phyloP scores from a whole-genome alignment of 2,113 vertebrate genomes.

The Shinisaurus crocodilurus region DNA sequence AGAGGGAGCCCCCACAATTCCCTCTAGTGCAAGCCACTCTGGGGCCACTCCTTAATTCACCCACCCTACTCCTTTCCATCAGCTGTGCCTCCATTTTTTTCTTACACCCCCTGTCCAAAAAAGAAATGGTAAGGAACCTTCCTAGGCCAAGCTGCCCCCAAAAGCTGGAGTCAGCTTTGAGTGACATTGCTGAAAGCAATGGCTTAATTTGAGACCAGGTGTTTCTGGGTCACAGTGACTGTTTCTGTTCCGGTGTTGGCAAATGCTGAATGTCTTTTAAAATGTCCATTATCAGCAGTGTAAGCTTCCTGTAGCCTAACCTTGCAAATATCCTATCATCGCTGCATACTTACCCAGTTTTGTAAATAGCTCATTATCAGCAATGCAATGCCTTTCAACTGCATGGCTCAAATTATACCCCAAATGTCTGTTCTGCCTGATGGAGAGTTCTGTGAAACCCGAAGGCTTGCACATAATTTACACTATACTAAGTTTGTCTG shows the following conservation, averaged over 20 bases:
- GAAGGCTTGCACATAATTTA: neutral
- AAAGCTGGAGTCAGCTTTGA: neutral
- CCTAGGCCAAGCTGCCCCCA: neutral
- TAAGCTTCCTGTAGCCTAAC: neutral
- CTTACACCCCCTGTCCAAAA: neutral
- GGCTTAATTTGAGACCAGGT: neutral
- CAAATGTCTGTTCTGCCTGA: neutral
- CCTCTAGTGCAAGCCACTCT: too few relatives aligned
- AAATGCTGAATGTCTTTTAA: neutral
- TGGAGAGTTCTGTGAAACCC: neutral
- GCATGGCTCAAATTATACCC: neutral
- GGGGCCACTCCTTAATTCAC: neutral
- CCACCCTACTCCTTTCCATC: neutral
- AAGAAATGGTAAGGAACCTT: neutral
- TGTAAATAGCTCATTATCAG: neutral
- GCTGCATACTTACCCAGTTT: neutral
- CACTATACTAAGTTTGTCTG: neutral
- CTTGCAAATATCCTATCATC: neutral
- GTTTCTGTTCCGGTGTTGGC: neutral
- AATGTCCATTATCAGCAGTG: neutral
- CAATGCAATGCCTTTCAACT: neutral
- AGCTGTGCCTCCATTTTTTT: neutral
- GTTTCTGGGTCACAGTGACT: neutral
- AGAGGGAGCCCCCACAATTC: too few relatives aligned
- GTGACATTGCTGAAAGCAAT: neutral